These are phyloP conservation scores for Cremastobaeus sp. DNA, from an alignment of 2,888 invertebrate species.

Conservation along the genomic window DNA sequence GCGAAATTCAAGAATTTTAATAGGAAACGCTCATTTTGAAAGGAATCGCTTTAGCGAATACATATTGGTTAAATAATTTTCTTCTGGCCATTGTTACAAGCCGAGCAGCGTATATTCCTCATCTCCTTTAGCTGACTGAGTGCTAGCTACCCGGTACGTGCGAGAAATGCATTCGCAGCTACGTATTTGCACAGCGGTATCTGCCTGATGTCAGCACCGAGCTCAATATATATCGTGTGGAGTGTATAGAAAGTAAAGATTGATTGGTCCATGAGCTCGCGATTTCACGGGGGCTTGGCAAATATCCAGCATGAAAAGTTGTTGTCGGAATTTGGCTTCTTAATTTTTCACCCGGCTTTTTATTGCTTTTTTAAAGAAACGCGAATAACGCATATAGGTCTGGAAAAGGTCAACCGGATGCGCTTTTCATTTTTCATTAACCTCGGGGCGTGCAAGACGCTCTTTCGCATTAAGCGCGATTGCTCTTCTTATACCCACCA, in stretches of 20 bases:
- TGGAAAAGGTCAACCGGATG: too few relatives aligned
- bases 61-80: constrained; percentile 37
- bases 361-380: neutral
- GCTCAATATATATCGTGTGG: constrained; percentile 10
- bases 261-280: constrained; percentile 47
- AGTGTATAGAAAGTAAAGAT: constrained; percentile 42
- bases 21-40: too few relatives aligned
- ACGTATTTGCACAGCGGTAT: constrained; percentile 43
- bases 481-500: constrained; percentile 19
- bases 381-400: too few relatives aligned
- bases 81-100: constrained; percentile 28
- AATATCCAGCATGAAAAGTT: constrained; percentile 63
- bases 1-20: constrained; percentile 8
- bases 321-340: constrained; percentile 57
- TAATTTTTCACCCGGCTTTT: constrained; percentile 35
- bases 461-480: constrained; percentile 24
- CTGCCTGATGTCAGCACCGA: constrained; percentile 39
- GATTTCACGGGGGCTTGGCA: constrained; percentile 65
- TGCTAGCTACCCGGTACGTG: constrained; percentile 28
- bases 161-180: constrained; percentile 33
- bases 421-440: too few relatives aligned
- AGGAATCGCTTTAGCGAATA: too few relatives aligned
- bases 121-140: constrained; percentile 23
- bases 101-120: constrained; percentile 35
- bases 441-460: too few relatives aligned